Evolutionary conservation across 2,888 invertebrate genomes (phyloP).

Genomic region (Drosophila anceps): DNA sequence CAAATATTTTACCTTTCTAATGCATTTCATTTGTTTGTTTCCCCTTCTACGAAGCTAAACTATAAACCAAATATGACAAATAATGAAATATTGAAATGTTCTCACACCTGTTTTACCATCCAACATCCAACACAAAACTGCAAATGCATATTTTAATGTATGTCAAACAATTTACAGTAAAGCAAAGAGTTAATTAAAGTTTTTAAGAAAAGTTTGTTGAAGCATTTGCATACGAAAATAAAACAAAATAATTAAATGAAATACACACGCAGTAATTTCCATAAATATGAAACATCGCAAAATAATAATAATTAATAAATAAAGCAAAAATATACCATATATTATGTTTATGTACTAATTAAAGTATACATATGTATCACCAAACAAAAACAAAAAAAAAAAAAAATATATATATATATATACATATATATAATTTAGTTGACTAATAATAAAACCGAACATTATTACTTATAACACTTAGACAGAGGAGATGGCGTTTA

Average conservation of each 20-base stretch:
- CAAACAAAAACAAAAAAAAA: neutral
- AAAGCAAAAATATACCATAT: conserved; percentile 43
- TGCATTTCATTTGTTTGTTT: conserved; percentile 62
- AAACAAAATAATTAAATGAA: neutral
- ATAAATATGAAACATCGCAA: conserved; percentile 65
- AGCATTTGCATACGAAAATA: conserved; percentile 55
- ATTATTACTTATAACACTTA: conserved; percentile 48
- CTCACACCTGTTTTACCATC: neutral
- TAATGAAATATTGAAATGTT: conserved; percentile 63
- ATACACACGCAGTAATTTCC: conserved; percentile 44
- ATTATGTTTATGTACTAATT: conserved; percentile 74
- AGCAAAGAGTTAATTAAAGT: conserved; percentile 46
- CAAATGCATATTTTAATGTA: conserved; percentile 9
- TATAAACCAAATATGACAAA: conserved; percentile 52
- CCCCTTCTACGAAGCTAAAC: conserved; percentile 20
- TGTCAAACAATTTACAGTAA: conserved; percentile 14
- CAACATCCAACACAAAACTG: neutral
- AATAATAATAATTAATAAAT: conserved; percentile 32
- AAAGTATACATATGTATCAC: conserved; percentile 71
- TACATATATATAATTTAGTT: conserved; percentile 70
- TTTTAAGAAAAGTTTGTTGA: conserved; percentile 62
- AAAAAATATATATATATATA: conserved; percentile 45
- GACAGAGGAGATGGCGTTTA: conserved; percentile 19
- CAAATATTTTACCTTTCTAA: conserved; percentile 58
- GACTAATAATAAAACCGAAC: conserved; percentile 64